phyloP scores from a whole-genome alignment of 2,113 vertebrate genomes.

The Protobothrops mucrosquamatus region DNA sequence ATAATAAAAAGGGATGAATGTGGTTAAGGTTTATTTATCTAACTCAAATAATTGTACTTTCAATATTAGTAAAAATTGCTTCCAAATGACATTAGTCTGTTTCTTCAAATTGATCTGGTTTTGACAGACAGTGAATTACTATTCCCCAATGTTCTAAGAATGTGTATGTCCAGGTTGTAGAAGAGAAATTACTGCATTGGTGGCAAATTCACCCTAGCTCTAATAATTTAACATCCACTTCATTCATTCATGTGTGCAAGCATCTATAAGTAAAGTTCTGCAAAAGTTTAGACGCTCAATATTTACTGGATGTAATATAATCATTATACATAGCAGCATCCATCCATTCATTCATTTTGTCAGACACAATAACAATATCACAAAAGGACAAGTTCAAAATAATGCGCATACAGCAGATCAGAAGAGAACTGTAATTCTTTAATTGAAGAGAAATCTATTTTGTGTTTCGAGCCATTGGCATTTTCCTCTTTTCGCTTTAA shows the following conservation, averaged over 20 bases:
- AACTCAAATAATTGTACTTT: conserved; percentile 35
- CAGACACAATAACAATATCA: conserved; percentile 2
- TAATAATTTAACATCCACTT: conserved; percentile 12
- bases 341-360: neutral
- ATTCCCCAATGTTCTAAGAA: conserved; percentile 12
- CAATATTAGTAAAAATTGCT: conserved; percentile 49
- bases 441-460: accelerated
- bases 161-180: neutral
- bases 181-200: conserved; percentile 19
- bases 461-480: neutral
- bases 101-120: conserved; percentile 35
- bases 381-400: conserved; percentile 6
- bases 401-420: neutral
- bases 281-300: neutral
- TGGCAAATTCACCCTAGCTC: neutral
- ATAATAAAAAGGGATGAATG: conserved; percentile 40
- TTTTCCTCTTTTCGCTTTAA: neutral
- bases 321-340: neutral
- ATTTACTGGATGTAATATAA: neutral
- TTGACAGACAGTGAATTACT: conserved; percentile 21
- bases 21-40: conserved; percentile 17
- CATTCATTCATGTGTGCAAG: neutral
- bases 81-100: conserved; percentile 35
- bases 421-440: accelerated
- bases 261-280: accelerated